Percentiles rank a stretch among this genome's conserved stretches.
Evolutionary conservation across 2,113 vertebrate genomes (phyloP).

Genomic region (Dunckerocampus dactyliophorus): DNA sequence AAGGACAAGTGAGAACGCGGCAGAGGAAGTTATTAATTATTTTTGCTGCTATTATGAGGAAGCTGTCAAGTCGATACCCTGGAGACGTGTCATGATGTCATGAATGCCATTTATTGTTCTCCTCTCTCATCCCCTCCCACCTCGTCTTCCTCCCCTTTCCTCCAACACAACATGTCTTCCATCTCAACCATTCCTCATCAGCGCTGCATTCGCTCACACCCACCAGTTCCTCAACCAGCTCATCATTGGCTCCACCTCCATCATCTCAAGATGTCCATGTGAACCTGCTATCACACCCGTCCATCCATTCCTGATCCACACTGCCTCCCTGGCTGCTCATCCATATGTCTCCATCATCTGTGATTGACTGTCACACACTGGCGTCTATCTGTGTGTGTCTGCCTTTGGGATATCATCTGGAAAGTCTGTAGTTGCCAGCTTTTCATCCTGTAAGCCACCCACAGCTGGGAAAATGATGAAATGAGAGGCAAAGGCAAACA

Average conservation of each 20-base stretch:
- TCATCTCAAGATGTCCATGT: conserved; percentile 15
- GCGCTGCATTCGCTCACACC: background rate
- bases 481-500: conserved; percentile 16
- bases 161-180: background rate
- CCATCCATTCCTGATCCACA: conserved; percentile 22
- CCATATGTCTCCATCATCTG: conserved; percentile 30
- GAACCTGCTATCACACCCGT: conserved; percentile 6
- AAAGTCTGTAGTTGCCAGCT: conserved; percentile 25
- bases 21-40: conserved; percentile 60
- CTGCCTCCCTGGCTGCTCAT: conserved; percentile 27
- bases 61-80: conserved; percentile 42
- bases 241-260: conserved; percentile 12
- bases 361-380: conserved; percentile 28
- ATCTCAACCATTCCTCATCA: background rate
- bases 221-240: conserved; percentile 15
- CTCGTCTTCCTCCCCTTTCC: background rate
- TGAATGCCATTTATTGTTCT: conserved; percentile 65
- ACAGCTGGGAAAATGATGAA: conserved; percentile 13
- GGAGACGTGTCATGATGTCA: conserved; percentile 62
- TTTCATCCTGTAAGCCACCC: conserved; percentile 54
- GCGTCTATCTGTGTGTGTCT: conserved; percentile 5
- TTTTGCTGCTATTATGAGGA: conserved; percentile 55
- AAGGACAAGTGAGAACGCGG: conserved; percentile 9
- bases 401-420: conserved; percentile 33
- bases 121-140: conserved; percentile 21